Evolutionary conservation across 1,140 invertebrate genomes (phyloP).

Genomic region (Calycopis cecrops): DNA sequence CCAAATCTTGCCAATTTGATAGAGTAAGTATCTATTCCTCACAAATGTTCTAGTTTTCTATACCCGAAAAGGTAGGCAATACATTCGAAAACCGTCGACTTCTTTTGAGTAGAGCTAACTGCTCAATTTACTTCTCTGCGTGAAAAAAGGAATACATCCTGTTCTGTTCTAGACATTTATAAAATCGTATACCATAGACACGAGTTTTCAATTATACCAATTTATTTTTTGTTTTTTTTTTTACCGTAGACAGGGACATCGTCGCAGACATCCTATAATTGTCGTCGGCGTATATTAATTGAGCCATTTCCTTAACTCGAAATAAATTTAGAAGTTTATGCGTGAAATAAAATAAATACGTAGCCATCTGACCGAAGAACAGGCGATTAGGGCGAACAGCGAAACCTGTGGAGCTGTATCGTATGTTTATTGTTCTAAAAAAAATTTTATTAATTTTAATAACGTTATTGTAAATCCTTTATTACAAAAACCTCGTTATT

Average conservation of each 20-base stretch:
- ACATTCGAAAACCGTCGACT: too few relatives aligned
- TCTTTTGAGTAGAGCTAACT: too few relatives aligned
- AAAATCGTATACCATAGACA: background rate
- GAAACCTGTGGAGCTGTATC: constrained; percentile 27
- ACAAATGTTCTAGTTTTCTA: too few relatives aligned
- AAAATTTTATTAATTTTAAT: too few relatives aligned
- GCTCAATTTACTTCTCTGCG: too few relatives aligned
- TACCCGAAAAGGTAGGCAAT: too few relatives aligned
- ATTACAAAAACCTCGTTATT: too few relatives aligned
- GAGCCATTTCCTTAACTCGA: constrained; percentile 39
- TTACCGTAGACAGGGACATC: background rate
- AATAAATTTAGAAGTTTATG: constrained; percentile 47
- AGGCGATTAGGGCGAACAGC: constrained; percentile 21
- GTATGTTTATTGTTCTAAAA: background rate
- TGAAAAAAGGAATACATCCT: too few relatives aligned
- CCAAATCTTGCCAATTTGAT: too few relatives aligned
- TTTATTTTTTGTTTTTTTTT: constrained; percentile 7
- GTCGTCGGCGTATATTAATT: constrained; percentile 44
- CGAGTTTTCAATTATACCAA: background rate
- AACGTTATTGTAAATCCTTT: too few relatives aligned
- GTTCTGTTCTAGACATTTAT: too few relatives aligned
- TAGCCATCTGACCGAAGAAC: constrained; percentile 34
- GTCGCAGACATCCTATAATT: constrained; percentile 3
- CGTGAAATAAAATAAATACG: constrained; percentile 48
- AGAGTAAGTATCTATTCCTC: too few relatives aligned